These are phyloP conservation scores for Mycteria americana DNA, from an alignment of 2,797 vertebrate species.

Conservation along the genomic window DNA sequence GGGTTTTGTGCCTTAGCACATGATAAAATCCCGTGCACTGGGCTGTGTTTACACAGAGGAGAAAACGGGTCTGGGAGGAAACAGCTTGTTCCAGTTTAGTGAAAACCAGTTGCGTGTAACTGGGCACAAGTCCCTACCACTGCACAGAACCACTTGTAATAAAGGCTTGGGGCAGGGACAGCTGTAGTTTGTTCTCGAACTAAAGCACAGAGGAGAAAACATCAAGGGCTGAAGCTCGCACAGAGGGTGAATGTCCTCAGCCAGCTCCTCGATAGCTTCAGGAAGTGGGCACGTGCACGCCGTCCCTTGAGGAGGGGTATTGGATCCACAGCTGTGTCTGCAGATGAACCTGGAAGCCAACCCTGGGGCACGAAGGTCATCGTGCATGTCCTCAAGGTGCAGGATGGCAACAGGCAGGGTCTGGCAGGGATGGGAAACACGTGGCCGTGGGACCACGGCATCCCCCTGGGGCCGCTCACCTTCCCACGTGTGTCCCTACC, in stretches of 20 bases:
- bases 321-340: neutral
- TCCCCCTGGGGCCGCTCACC: neutral
- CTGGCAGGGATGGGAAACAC: neutral
- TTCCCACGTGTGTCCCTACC: fast-evolving
- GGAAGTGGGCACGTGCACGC: fast-evolving
- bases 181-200: neutral
- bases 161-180: neutral
- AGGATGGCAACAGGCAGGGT: neutral
- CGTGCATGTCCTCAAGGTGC: neutral
- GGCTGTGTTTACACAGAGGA: neutral
- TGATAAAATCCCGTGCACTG: neutral
- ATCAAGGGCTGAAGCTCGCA: neutral
- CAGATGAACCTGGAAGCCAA: neutral
- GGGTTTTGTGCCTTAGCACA: neutral
- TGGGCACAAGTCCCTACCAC: neutral
- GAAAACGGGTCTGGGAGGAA: neutral
- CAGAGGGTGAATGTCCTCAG: neutral
- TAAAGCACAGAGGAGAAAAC: neutral
- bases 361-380: neutral
- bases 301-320: neutral
- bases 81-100: neutral
- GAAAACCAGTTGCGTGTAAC: fast-evolving
- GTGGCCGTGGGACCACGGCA: fast-evolving
- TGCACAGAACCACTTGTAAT: neutral
- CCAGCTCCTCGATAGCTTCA: neutral